Evolutionary conservation across 1,140 invertebrate species (phyloP), one percentile per base, ranked within the genome.

Genomic region (Plutomurus gul): DNA sequence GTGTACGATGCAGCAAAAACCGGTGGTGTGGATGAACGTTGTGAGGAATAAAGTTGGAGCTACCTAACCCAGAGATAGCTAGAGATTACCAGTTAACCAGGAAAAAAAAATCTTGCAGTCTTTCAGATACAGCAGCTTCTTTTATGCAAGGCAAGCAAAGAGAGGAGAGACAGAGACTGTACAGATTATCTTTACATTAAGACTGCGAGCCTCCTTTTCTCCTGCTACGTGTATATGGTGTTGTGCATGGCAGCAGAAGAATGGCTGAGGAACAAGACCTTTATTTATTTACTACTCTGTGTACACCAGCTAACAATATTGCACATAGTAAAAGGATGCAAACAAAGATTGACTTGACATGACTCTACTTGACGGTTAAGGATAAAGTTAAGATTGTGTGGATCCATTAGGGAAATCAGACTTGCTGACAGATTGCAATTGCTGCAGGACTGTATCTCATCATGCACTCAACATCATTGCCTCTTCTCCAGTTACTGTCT

Each of bases 401-500:
- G 25, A 65, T 65, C 56, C 56, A 65, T 65, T 65, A 65, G 56
- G 56, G 56, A 65, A 65, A 65, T 65, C 56, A 65, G 56, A n/a
- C 13, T 65, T 27, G 56, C 27, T 65, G 56, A 65, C 56, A 65
- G 56, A 65, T 65, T 65, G 30, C 56, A 65, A 65, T 65, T 65
- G 30, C 27, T 30, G 36, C 13, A 30, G 56, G 56, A 65, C 56
- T 33, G 30, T 65, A 33, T 65, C 30, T 65, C 56, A 36, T 65
- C 56, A 65, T 30, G n/a, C 11, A 65, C 27, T 33, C 16, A 36
- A 4, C 13, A 65, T 30, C 20, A 65, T 16, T 13, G 13, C 10
- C 7, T 16, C n/a, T 60, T 1, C 13, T 60, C 27, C 1, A 43
- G 10, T 43, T 1, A 13, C 11, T 43, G 7, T 8, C 39, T 43